Base-by-base conservation (phyloP, 1,140 invertebrate species). In the Cyrtorhinus lividipennis region DNA sequence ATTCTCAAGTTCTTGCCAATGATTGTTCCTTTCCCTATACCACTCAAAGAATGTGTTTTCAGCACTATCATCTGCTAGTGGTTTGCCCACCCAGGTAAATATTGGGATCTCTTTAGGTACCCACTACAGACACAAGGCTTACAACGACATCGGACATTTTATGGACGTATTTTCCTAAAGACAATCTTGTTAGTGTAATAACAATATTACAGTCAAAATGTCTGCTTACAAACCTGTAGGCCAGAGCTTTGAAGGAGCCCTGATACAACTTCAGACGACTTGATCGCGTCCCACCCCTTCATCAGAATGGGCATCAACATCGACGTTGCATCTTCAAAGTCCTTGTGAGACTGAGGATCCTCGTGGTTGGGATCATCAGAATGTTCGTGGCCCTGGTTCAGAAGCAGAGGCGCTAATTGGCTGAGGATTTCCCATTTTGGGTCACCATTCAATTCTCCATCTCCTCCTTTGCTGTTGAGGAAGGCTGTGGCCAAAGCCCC, bases 291-390 rank as follows among this genome's bases (percentile, higher is more conserved):
- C 81, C 86, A 88, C 68, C 86, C 63, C 44, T 83, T 84, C 68
- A 87, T 86, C 38, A 90, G 67, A 67, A 88, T 77, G 0, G 87
- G 86, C 0, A 86, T 86, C 64, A 88, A 72, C 65, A 83, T 82
- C 2, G 67, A 61, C 3, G 69, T 64, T n/a, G 80, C 79, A 65
- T 88, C 84, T 24, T 81, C 79, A 44, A 82, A 78, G 30, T 79
- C 79, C 27, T 73, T 76, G 63, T 71, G 70, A 69, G 73, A 74
- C 45, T 79, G 69, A 0, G 73, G 73, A 66, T 79, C 78, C 22
- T 71, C 69, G 13, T 67, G 56, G 2, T 66, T 66, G 8, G 66
- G 67, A 25, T 71, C 69, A 8, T 69, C 69, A 22, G 66, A 63
- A 26, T 71, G 69, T 12, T 65, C 56, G 64, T 71, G 69, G 0